Evolutionary conservation across 1,140 invertebrate species (phyloP), one percentile per base, ranked within the genome.

Genomic region (Micrasema minimum): DNA sequence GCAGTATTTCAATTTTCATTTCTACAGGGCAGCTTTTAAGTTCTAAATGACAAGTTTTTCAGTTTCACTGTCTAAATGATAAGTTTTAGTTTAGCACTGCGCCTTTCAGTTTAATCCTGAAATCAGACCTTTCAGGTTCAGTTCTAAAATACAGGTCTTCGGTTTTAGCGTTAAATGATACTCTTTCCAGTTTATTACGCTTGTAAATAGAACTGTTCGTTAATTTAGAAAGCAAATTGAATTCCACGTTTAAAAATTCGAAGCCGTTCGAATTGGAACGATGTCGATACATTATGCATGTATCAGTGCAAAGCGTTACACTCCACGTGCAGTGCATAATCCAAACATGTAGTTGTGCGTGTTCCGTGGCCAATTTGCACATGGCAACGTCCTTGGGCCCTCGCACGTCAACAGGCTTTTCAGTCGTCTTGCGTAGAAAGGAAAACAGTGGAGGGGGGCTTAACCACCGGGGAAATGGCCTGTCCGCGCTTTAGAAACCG

Each of bases 361-460:
- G 37, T 59, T 59, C 48, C 10, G 37, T 59, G 22, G 37, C 48
- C 55, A n/a, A 18, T 57, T 37, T 31, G 26, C 43, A 43, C 66
- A 68, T 16, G 46, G 57, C 67, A 31, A 51, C 67, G 67, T 69
- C 67, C 67, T 69, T 69, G 67, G 20, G 18, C n/a, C 50, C 26
- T 12, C 55, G 22, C n/a, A 38, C 64, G 20, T 61, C 66, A 69
- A 69, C 66, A 69, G 66, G 66, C 66, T 69, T 69, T 53, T 46
- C 41, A 45, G 57, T 68, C 53, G 38, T 26, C 38, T 38, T 23
- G 26, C 31, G 43, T 37, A 14, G 62, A 22, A 31, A 26, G 59
- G 43, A 23, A 46, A 38, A 57, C 31, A 57, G 26, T 7, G 16
- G 59, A 12, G 43, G 59, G 59, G 59, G 16, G 3, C 9, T 51